Base-by-base conservation (phyloP, 2,888 invertebrate genomes). In the Latrodectus hesperus region DNA sequence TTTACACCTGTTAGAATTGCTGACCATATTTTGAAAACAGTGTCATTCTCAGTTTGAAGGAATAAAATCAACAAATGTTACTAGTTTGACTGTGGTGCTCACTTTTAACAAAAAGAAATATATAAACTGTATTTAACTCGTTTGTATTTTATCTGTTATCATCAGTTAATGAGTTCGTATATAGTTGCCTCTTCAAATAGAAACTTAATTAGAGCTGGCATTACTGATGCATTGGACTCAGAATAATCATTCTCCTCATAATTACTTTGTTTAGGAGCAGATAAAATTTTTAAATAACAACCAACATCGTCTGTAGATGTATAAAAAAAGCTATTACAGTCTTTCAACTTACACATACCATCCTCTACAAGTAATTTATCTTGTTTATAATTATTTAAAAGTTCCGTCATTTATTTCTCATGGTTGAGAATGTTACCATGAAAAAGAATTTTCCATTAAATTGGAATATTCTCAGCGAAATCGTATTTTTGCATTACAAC, bases 131-230 rank as follows among this genome's bases (percentile, higher is more conserved):
- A 22, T 1, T 22, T 22, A 22, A 22, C 1, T 22, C 22, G 22
- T 22, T 12, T 60, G 60, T 89, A 4, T 4, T 38, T 91, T 92
- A 96, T 96, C 94, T 94, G 90, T 93, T 93, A n/a, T 93, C 93
- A 51, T 91, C 91, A 17, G 95, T 92, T 90, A 93, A 94, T 51
- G 93, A 91, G 88, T 92, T 91, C 0, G 97, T 97, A 92, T 95
- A 95, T 70, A 92, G 90, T 91, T 97, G 97, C 68, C 98, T 94
- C 0, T 91, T 97, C 96, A 94, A 97, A 98, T 1, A 96, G 97
- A 92, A 96, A 97, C 12, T 90, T 89, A 0, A 95, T 95, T 60
- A 97, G 97, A 0, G 96, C 96, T 60, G 90, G 91, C 55, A 91
- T 92, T 0, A 89, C 89, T 9, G 92, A 92, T 92, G 94, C 94